A percentile compares a stretch with the other conserved stretches of the same genome.
phyloP scores from a whole-genome alignment of 2,797 vertebrate species.

The Synanceia verrucosa region DNA sequence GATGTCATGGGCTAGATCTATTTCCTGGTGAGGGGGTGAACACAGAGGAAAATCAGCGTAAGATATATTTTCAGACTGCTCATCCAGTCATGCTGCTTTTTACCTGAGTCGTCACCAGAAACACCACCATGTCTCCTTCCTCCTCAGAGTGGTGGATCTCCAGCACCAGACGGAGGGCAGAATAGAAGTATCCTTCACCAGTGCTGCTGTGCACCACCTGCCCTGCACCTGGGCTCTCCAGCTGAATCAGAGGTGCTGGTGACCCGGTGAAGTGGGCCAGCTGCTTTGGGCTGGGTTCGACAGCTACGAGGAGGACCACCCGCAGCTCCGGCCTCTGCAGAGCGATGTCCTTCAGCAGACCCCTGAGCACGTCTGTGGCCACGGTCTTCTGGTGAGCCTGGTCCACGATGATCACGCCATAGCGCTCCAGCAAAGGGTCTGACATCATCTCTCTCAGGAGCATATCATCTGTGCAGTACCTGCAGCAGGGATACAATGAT shows the following conservation, averaged over 20 bases:
- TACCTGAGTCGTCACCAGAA: conserved; percentile 88
- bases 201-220: conserved; percentile 84
- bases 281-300: conserved; percentile 68
- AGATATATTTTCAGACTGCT: background rate
- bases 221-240: conserved; percentile 59
- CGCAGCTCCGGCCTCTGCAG: conserved; percentile 85
- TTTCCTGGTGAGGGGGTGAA: conserved; percentile 81
- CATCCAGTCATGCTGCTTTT: background rate
- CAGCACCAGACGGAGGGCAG: conserved; percentile 84
- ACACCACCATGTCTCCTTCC: conserved; percentile 85
- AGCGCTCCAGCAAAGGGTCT: conserved; percentile 84
- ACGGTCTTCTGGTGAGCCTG: conserved; percentile 88
- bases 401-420: conserved; percentile 86
- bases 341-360: conserved; percentile 85
- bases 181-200: conserved; percentile 78
- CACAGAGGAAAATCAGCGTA: conserved; percentile 2
- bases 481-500: conserved; percentile 42
- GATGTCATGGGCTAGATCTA: conserved; percentile 84
- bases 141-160: conserved; percentile 86
- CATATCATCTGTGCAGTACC: conserved; percentile 89
- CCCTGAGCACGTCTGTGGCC: conserved; percentile 85
- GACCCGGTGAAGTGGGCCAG: conserved; percentile 69
- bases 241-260: conserved; percentile 69
- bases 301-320: conserved; percentile 83
- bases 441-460: conserved; percentile 93